A percentile compares a stretch with the other conserved stretches of the same genome.
phyloP scores from a whole-genome alignment of 2,113 vertebrate genomes.

The Myotis lucifugus region DNA sequence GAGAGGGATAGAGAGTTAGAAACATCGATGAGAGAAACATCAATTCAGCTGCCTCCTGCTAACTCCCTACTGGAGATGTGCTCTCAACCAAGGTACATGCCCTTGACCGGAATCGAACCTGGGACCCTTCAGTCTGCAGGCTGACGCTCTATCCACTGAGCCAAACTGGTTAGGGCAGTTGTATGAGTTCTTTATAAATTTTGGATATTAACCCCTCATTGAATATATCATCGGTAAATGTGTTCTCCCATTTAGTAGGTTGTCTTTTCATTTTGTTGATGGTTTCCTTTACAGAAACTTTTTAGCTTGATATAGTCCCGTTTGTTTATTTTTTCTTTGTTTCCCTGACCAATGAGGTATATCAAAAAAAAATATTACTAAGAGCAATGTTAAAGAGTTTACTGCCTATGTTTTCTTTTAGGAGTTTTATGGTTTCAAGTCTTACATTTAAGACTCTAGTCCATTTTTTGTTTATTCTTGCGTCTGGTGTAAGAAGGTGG shows the following conservation, averaged over 20 bases:
- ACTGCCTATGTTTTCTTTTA: neutral
- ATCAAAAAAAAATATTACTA: neutral
- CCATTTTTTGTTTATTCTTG: neutral
- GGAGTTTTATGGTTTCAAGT: neutral
- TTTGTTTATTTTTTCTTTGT: neutral
- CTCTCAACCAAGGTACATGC: no score
- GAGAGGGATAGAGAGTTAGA: no score
- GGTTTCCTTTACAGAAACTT: neutral
- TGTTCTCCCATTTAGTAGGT: neutral
- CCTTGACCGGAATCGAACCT: no score
- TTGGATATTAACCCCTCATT: neutral
- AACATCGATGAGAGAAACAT: no score
- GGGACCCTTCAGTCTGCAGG: no score
- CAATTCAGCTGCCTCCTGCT: no score
- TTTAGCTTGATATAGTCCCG: neutral
- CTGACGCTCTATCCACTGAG: no score
- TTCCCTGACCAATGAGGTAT: neutral
- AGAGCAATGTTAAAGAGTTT: neutral
- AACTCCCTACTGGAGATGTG: no score
- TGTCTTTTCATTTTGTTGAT: neutral
- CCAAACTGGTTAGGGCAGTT: neutral
- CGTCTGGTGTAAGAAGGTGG: neutral
- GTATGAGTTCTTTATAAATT: neutral
- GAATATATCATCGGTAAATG: neutral
- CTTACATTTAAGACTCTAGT: neutral